These are phyloP conservation scores for Pyralis farinalis DNA, from an alignment of 2,888 invertebrate species.

Conservation along the genomic window DNA sequence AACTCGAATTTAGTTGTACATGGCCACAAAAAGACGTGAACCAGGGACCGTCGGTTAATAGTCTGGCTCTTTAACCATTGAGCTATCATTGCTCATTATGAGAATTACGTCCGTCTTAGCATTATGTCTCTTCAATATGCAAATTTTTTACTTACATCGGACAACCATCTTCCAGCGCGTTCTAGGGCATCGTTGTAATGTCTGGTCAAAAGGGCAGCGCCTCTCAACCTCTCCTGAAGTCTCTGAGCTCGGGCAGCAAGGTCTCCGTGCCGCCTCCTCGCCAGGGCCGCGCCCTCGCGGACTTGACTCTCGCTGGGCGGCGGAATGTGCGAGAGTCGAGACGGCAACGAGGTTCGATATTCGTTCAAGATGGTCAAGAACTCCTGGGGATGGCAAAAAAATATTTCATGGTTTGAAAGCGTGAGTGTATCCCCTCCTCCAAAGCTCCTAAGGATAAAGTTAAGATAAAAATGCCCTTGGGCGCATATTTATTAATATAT, in stretches of 20 bases:
- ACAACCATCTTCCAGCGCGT: conserved; percentile 89
- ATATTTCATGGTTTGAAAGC: too few relatives aligned
- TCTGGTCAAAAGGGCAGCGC: conserved; percentile 81
- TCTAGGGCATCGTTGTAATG: conserved; percentile 91
- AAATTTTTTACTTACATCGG: conserved; percentile 83
- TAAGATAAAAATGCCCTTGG: too few relatives aligned
- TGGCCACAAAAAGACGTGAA: too few relatives aligned
- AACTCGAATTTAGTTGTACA: too few relatives aligned
- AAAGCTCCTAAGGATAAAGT: too few relatives aligned
- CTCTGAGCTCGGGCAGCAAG: conserved; percentile 90
- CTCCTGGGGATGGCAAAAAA: conserved; percentile 78
- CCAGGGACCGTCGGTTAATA: too few relatives aligned
- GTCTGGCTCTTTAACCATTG: too few relatives aligned
- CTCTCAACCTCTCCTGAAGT: conserved; percentile 90
- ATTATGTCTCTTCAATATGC: too few relatives aligned
- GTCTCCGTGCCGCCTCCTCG: conserved; percentile 90
- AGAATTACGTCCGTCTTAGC: too few relatives aligned
- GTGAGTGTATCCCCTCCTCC: too few relatives aligned
- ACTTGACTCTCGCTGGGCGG: conserved; percentile 86
- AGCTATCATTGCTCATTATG: too few relatives aligned
- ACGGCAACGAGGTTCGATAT: conserved; percentile 91
- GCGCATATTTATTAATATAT: too few relatives aligned
- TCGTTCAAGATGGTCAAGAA: conserved; percentile 92
- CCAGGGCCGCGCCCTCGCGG: conserved; percentile 88
- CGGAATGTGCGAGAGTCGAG: conserved; percentile 89